Conservation (phyloP, 2,888 invertebrate species). For the Eristalis intricaria region DNA sequence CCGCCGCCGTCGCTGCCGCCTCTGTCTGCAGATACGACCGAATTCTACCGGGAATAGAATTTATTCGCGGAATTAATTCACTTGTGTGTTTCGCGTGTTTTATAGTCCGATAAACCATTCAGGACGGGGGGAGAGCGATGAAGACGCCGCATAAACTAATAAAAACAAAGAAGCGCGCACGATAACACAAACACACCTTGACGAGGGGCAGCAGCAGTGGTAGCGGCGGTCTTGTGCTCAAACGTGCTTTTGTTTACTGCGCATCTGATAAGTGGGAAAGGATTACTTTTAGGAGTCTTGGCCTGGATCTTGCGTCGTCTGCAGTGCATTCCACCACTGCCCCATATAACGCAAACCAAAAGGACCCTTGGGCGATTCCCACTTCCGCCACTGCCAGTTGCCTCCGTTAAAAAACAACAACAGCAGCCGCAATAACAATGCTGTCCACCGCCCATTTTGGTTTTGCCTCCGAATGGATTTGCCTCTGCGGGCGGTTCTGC, state of each 20-base stretch:
- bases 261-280: background rate
- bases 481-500: background rate
- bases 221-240: too few species aligned
- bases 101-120: slow-evolving; percentile 37
- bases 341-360: slow-evolving; percentile 30
- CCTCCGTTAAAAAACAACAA: background rate
- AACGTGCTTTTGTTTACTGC: background rate
- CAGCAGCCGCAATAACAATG: background rate
- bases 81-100: slow-evolving; percentile 41
- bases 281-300: background rate
- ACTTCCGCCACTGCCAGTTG: background rate
- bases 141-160: background rate
- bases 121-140: background rate
- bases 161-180: background rate
- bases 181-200: background rate
- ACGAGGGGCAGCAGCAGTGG: background rate
- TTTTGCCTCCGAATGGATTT: background rate
- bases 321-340: slow-evolving; percentile 34
- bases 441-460: background rate
- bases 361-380: slow-evolving; percentile 8
- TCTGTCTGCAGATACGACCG: slow-evolving; percentile 17
- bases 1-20: too few species aligned
- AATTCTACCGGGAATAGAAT: slow-evolving; percentile 9
- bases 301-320: background rate
- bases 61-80: slow-evolving; percentile 57